Percentiles rank a stretch among this genome's conserved stretches.
Evolutionary conservation across 2,888 invertebrate species (phyloP).

Genomic region (Epirrhoe tristata): DNA sequence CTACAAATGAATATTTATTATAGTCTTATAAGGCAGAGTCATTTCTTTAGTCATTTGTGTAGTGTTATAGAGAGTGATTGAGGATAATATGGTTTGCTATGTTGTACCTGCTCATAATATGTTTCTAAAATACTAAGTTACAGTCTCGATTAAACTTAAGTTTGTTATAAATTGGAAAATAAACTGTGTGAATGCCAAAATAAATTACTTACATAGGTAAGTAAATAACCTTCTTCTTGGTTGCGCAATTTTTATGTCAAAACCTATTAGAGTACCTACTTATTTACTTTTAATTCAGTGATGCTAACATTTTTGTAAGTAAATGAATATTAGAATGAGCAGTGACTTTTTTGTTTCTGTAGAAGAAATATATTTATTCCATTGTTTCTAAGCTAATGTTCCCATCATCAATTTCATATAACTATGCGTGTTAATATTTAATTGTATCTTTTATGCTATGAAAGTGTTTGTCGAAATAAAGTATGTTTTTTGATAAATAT

Average conservation of each 20-base stretch:
- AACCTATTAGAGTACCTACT: background rate
- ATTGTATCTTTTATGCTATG: constrained; percentile 14
- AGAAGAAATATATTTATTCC: background rate
- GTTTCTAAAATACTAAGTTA: constrained; percentile 36
- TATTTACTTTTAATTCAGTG: background rate
- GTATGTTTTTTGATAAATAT: constrained; percentile 21
- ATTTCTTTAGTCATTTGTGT: constrained; percentile 80
- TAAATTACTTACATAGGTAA: background rate
- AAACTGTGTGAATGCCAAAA: background rate
- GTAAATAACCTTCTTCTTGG: too few species aligned
- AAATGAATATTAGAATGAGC: background rate
- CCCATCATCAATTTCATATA: background rate
- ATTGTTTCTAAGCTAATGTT: constrained; percentile 1
- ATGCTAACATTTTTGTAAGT: background rate
- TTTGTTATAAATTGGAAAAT: background rate
- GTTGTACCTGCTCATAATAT: constrained; percentile 69
- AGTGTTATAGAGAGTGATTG: constrained; percentile 56
- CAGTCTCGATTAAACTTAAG: constrained; percentile 11
- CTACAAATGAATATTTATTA: constrained; percentile 66
- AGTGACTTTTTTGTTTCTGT: background rate
- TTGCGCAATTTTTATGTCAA: background rate
- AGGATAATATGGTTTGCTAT: constrained; percentile 50
- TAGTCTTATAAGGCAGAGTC: constrained; percentile 73
- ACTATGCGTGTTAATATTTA: constrained; percentile 3
- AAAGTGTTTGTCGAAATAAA: constrained; percentile 36